These are phyloP conservation scores for Lutjanus campechanus DNA, from an alignment of 2,797 vertebrate species.

Conservation along the genomic window DNA sequence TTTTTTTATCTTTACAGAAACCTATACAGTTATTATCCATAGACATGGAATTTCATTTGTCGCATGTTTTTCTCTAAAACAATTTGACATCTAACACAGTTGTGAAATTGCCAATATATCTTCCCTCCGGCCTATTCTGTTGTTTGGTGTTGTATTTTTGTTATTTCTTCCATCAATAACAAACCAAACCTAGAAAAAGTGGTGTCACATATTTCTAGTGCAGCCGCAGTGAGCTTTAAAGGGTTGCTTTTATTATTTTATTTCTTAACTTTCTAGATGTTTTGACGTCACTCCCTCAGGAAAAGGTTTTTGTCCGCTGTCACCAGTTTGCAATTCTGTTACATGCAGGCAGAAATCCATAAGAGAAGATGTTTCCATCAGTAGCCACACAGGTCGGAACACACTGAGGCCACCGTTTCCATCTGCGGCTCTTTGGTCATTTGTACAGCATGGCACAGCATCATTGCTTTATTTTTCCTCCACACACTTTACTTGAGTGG, in stretches of 20 bases:
- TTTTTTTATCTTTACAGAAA: conserved; percentile 20
- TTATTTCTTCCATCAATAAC: not conserved
- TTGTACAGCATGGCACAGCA: conserved; percentile 37
- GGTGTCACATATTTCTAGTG: not conserved
- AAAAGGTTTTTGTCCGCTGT: conserved; percentile 27
- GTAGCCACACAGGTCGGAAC: conserved; percentile 41
- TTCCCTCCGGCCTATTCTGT: not conserved
- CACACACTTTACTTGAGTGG: conserved; percentile 45
- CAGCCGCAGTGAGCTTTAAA: not conserved
- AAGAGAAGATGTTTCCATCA: conserved; percentile 43
- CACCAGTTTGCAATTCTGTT: conserved; percentile 31
- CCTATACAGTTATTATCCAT: not conserved
- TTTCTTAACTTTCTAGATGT: conserved; percentile 13
- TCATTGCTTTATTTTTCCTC: conserved; percentile 20
- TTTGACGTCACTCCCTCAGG: conserved; percentile 31
- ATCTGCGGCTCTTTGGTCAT: conserved; percentile 22
- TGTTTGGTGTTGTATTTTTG: not conserved
- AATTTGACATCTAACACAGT: not conserved
- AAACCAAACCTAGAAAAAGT: not conserved
- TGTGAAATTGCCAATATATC: not conserved
- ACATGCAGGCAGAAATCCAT: conserved; percentile 43
- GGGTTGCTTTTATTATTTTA: not conserved
- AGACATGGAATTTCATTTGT: not conserved
- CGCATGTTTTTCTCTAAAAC: not conserved
- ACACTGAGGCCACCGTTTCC: conserved; percentile 23